These are phyloP conservation scores for Sterrhoptilus dennistouni DNA, from an alignment of 2,113 vertebrate species.

Conservation along the genomic window DNA sequence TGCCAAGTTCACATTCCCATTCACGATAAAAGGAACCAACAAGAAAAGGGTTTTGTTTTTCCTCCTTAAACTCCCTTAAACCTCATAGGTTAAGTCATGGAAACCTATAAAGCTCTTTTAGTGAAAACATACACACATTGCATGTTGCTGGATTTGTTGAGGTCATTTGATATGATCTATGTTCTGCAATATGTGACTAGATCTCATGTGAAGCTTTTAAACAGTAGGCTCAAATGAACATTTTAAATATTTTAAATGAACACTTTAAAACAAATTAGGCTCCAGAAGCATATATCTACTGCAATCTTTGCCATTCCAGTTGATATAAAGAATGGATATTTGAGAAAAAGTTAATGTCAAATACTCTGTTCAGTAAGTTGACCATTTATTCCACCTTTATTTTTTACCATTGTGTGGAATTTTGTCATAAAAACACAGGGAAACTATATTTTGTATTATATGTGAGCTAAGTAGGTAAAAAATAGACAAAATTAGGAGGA, in stretches of 20 bases:
- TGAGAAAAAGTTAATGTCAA: constrained; percentile 31
- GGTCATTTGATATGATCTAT: constrained; percentile 44
- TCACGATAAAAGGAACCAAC: constrained; percentile 18
- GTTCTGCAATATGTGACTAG: constrained; percentile 23
- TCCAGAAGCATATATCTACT: neutral
- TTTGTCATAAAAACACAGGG: constrained; percentile 15
- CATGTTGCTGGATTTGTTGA: constrained; percentile 48
- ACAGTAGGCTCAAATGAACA: constrained; percentile 26
- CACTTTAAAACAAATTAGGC: constrained; percentile 52
- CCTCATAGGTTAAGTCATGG: constrained; percentile 46
- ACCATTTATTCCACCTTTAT: neutral
- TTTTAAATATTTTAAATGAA: constrained; percentile 20
- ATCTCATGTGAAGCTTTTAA: constrained; percentile 29
- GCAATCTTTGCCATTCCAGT: neutral
- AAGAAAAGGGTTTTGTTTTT: constrained; percentile 52
- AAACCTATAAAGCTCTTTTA: constrained; percentile 43
- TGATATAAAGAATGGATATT: constrained; percentile 29
- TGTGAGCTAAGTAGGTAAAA: constrained; percentile 57
- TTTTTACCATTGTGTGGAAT: constrained; percentile 25
- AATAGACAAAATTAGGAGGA: constrained; percentile 58
- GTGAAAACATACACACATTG: neutral
- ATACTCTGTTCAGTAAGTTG: neutral
- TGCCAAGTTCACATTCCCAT: neutral
- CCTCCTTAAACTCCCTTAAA: constrained; percentile 16
- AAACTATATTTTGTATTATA: neutral